Conservation (phyloP, 2,113 vertebrate species). For the Cygnus buccinator region DNA sequence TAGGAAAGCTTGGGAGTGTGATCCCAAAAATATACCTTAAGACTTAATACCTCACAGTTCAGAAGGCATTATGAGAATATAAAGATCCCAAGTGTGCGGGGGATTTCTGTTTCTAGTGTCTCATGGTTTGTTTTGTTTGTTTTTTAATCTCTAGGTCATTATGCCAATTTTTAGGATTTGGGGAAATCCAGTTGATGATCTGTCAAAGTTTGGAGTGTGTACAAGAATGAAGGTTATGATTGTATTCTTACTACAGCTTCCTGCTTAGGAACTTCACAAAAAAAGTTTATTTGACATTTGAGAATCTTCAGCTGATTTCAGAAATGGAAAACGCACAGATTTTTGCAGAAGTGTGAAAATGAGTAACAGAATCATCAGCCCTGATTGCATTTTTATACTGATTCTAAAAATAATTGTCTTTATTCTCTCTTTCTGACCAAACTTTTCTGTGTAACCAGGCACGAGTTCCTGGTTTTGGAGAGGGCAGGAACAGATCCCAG, state of each 20-base stretch:
- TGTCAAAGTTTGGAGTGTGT: background rate
- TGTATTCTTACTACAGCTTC: background rate
- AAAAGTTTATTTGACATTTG: background rate
- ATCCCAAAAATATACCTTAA: constrained; percentile 10
- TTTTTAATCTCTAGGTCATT: background rate
- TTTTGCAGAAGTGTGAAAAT: constrained; percentile 14
- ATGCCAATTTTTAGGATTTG: background rate
- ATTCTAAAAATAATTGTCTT: background rate
- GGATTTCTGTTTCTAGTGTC: background rate
- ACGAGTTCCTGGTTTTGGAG: background rate
- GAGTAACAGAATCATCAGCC: background rate
- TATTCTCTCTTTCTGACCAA: background rate
- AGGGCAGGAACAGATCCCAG: background rate
- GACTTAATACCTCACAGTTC: background rate
- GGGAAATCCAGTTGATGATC: background rate
- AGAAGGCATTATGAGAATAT: background rate
- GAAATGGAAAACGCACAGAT: background rate
- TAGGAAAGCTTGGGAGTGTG: constrained; percentile 22
- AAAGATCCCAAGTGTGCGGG: background rate
- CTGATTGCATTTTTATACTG: background rate
- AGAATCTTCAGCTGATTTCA: background rate
- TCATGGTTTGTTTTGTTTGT: background rate
- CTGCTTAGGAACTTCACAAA: background rate
- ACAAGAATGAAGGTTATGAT: background rate
- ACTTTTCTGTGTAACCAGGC: background rate